A percentile compares a stretch with the other conserved stretches of the same genome.
phyloP scores from a whole-genome alignment of 2,113 vertebrate species.

The Cheirogaleus medius region DNA sequence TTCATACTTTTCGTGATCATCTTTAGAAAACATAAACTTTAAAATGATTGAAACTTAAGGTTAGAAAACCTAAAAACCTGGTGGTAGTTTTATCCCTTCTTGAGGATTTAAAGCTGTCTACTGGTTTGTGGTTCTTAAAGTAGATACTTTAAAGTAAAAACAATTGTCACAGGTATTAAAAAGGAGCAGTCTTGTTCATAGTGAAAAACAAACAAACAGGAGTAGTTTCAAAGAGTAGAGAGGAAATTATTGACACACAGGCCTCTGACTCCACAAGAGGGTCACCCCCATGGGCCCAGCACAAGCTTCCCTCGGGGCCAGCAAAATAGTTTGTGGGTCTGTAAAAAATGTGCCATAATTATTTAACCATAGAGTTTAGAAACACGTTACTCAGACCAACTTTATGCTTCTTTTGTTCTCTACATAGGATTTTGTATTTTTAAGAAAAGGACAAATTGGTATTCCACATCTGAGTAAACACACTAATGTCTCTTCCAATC shows the following conservation, averaged over 20 bases:
- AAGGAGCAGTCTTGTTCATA: neutral
- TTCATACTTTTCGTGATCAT: neutral
- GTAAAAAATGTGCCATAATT: neutral
- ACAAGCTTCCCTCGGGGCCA: neutral
- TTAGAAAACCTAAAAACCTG: neutral
- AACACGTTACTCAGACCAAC: neutral
- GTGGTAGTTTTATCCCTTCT: neutral
- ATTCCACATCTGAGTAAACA: neutral
- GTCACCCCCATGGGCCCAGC: neutral
- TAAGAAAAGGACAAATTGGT: conserved; percentile 5
- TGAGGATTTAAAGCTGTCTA: neutral
- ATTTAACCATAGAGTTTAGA: neutral
- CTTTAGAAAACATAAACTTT: neutral
- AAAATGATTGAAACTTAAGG: neutral
- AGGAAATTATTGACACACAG: neutral
- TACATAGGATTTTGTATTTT: neutral
- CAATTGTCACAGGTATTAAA: neutral
- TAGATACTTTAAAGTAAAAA: neutral
- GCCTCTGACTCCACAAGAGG: neutral
- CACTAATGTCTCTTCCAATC: neutral
- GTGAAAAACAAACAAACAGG: neutral
- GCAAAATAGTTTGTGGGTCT: neutral
- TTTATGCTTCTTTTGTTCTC: neutral
- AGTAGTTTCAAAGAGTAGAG: neutral
- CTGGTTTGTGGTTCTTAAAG: conserved; percentile 8